phyloP scores from a whole-genome alignment of 2,888 invertebrate genomes.

The Argyra leucocephala region DNA sequence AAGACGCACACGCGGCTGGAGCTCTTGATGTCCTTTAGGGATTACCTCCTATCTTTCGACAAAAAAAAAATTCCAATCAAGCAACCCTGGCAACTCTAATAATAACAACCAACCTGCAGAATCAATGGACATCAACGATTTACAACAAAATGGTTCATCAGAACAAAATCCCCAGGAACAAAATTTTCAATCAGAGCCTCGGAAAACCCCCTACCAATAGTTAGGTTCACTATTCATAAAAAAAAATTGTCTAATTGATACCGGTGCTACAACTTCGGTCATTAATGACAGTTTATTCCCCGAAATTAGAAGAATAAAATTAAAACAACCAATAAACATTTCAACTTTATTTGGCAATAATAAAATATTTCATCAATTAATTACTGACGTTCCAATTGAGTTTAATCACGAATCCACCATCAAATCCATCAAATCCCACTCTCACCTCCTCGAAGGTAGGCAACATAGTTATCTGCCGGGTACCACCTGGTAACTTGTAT shows the following conservation, averaged over 20 bases:
- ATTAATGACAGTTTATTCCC: neutral
- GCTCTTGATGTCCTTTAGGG: no score
- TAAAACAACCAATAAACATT: slow-evolving; percentile 2
- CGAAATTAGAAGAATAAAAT: neutral
- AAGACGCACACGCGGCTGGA: no score
- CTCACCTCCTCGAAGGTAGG: no score
- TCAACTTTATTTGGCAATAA: neutral
- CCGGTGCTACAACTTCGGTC: slow-evolving; percentile 7
- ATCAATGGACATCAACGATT: neutral
- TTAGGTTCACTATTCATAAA: neutral
- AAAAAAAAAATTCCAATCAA: no score
- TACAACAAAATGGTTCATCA: neutral
- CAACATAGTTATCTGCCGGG: no score
- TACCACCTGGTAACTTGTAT: no score
- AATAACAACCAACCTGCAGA: neutral
- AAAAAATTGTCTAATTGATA: slow-evolving; percentile 12
- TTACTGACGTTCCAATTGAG: no score
- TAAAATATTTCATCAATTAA: no score
- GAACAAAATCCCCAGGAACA: neutral
- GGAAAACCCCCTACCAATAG: slow-evolving; percentile 10
- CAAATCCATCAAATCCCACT: no score
- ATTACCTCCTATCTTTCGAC: no score
- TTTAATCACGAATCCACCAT: no score
- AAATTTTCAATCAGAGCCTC: slow-evolving; percentile 13
- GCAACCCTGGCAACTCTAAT: no score